Percentiles rank a stretch among this genome's conserved stretches.
phyloP scores from a whole-genome alignment of 2,113 vertebrate species.

The Eleginops maclovinus region DNA sequence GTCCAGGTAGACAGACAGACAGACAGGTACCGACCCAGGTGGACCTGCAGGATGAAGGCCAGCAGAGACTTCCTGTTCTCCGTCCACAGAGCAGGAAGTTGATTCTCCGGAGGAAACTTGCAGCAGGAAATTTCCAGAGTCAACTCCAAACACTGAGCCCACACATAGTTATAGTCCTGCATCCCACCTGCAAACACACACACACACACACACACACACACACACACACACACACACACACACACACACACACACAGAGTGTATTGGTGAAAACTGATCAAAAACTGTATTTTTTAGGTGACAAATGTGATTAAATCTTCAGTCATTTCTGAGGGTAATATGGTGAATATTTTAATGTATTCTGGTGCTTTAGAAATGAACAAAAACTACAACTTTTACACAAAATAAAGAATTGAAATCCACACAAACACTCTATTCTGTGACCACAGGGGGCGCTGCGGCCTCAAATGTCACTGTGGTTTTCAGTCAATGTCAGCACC shows the following conservation, averaged over 20 bases:
- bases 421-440: no score
- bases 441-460: no score
- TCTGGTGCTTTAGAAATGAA: no score
- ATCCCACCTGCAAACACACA: slow-evolving; percentile 89
- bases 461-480: no score
- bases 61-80: slow-evolving; percentile 89
- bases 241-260: slow-evolving; percentile 11
- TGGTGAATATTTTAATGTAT: no score
- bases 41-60: slow-evolving; percentile 91
- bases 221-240: slow-evolving; percentile 9
- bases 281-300: no score
- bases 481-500: no score
- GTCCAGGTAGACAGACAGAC: neutral
- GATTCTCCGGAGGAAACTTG: slow-evolving; percentile 87
- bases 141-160: slow-evolving; percentile 94
- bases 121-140: slow-evolving; percentile 96
- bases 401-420: no score
- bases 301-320: no score
- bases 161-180: slow-evolving; percentile 98
- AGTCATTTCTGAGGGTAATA: no score
- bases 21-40: slow-evolving; percentile 86
- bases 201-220: slow-evolving; percentile 28
- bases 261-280: neutral
- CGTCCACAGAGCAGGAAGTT: slow-evolving; percentile 88
- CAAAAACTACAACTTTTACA: no score